Base-by-base conservation (phyloP, 2,888 invertebrate genomes). In the Xestia xanthographa region DNA sequence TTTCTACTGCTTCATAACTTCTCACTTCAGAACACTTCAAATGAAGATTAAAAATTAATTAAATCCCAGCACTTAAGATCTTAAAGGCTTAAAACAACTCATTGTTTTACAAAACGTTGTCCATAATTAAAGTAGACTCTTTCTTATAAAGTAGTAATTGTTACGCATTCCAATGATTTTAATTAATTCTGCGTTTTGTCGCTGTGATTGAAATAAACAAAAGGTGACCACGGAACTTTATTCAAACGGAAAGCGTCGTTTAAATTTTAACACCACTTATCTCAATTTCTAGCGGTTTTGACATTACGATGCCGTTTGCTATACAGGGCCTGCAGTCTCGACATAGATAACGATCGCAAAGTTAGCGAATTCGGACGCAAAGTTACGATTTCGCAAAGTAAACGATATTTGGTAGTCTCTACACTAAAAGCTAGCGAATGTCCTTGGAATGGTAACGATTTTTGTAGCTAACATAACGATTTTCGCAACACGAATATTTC, bases 31-130 rank as follows among this genome's bases (percentile, higher is more conserved):
- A 84, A 71, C 63, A 79, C 71, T 72, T 79, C 45, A 66, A 68
- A 62, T 58, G 17, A 60, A 65, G 63, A 65, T 79, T 48, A 72
- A 67, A 84, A 80, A 85, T 70, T 84, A 67, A 82, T 82, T 62
- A 84, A 84, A 58, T 63, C 85, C 34, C 56, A 58, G 41, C 56
- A 66, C 69, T 84, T 74, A 66, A 63, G 48, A 63, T 74, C 62
- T 80, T 48, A 74, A 80, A 80, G 66, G 56, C 69, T 81, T 70
- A 56, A 26, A 66, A 73, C 69, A 73, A 56, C 50, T 85, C 65
- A 69, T 72, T 81, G 81, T 66, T 70, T 65, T 67, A 72, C 68
- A 84, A 85, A 82, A 70, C 66, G 26, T 67, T 74, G 56, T 41
- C 56, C 66, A 67, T 75, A 70, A 84, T 67, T 75, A 66, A 81